phyloP scores from a whole-genome alignment of 35 echinoderm and acorn worm species.

The Apostichopus parvimensis region DNA sequence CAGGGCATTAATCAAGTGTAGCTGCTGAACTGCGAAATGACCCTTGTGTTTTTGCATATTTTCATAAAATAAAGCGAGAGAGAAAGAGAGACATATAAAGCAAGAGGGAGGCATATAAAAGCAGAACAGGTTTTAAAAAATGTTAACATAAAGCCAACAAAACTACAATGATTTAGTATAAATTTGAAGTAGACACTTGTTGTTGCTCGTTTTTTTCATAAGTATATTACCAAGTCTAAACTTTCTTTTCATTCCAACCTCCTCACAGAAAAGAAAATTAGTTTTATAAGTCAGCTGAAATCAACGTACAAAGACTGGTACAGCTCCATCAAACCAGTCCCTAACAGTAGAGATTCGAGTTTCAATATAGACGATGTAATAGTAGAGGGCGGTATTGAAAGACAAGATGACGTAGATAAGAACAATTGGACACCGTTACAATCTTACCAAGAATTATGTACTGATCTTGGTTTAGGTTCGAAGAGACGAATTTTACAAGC shows the following conservation, averaged over 20 bases:
- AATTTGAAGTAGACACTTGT: no score
- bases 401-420: background rate
- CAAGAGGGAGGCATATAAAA: no score
- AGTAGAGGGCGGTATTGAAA: conserved; percentile 15
- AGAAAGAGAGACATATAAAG: no score
- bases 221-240: no score
- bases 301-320: background rate
- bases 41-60: no score
- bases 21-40: no score
- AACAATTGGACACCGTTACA: background rate
- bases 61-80: no score
- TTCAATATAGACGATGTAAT: background rate
- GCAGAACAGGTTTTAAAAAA: no score
- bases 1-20: no score
- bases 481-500: background rate
- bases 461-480: background rate
- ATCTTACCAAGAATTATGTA: background rate
- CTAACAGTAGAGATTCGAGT: background rate
- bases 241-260: background rate
- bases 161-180: no score
- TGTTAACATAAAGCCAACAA: no score
- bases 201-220: no score
- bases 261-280: background rate
- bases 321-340: background rate
- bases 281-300: conserved; percentile 4